These are phyloP conservation scores for Pachymerium ferrugineum DNA, from an alignment of 2,888 invertebrate genomes.

Conservation along the genomic window DNA sequence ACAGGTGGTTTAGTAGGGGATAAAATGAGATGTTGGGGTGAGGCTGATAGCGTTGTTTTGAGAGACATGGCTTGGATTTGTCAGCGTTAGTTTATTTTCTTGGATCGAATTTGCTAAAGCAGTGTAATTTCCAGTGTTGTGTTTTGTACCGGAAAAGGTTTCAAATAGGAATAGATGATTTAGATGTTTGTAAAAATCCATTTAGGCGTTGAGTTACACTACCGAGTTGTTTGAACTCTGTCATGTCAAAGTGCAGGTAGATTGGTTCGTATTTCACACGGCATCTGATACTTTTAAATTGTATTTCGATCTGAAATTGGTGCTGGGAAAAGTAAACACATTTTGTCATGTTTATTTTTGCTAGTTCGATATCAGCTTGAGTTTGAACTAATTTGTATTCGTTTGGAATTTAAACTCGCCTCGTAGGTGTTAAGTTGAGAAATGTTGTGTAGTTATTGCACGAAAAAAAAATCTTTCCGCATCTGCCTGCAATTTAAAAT, in stretches of 20 bases:
- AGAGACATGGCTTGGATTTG: no score
- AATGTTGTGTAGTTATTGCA: not conserved
- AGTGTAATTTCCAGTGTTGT: no score
- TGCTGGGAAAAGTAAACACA: not conserved
- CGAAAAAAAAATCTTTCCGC: not conserved
- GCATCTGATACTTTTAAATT: not conserved
- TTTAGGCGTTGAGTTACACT: not conserved
- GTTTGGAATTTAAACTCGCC: no score
- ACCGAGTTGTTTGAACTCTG: not conserved
- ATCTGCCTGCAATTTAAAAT: not conserved
- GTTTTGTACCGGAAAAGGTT: conserved; percentile 7
- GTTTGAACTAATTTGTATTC: not conserved
- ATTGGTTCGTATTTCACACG: not conserved
- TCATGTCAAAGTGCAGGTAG: conserved; percentile 15
- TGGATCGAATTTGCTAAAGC: no score
- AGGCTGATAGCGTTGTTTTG: not conserved
- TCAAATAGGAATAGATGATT: not conserved
- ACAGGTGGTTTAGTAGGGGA: not conserved
- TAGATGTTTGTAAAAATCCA: not conserved
- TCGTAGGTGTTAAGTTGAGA: not conserved
- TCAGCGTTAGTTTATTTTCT: no score
- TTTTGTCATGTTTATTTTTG: not conserved
- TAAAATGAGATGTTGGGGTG: no score
- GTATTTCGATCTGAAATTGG: not conserved
- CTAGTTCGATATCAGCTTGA: not conserved